Base-by-base conservation (phyloP, 2,888 invertebrate species). In the Octodonta nipae region DNA sequence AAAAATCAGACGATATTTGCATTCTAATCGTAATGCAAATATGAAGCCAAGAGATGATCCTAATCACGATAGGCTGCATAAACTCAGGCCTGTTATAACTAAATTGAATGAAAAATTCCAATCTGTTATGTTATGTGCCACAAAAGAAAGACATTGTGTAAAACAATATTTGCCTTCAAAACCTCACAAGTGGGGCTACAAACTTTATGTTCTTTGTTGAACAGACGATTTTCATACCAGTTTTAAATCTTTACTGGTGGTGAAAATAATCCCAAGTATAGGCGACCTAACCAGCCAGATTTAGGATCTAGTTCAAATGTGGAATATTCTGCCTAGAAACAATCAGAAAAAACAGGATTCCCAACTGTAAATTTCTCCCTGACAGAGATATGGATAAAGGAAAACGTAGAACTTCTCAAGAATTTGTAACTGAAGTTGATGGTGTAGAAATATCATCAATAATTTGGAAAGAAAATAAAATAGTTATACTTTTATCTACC, bases 111-210 rank as follows among this genome's bases (percentile, higher is more conserved):
- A 25, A 10, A 25, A n/a, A n/a, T 17, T 17, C 8, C 17, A 17
- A 17, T 17, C 17, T 17, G 17, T 17, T 17, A 5, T 8, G 17
- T 17, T 49, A 24, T 47, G 44, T 34, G 33, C 43, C 4, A 40
- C 44, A 22, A 49, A 46, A 35, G 35, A 34, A 7, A 26, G 30
- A 15, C 24, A 26, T 16, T 26, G 35, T 14, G 4, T 55, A 26
- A 51, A 50, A 34, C 54, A 50, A 34, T 58, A 55, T 37, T 40
- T 53, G 35, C 54, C 55, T 11, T 42, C 47, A 15, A 60, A 58
- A 36, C 56, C 55, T 27, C 54, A 56, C 33, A 58, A 60, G 43
- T 58, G 53, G 53, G 54, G 49, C 14, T 51, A 35, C 30, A 51
- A 49, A 39, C 14, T 52, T 2, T 51, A 45, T 37, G 41, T 50